phyloP scores from a whole-genome alignment of 2,888 invertebrate species.

The Andrena bicolor region DNA sequence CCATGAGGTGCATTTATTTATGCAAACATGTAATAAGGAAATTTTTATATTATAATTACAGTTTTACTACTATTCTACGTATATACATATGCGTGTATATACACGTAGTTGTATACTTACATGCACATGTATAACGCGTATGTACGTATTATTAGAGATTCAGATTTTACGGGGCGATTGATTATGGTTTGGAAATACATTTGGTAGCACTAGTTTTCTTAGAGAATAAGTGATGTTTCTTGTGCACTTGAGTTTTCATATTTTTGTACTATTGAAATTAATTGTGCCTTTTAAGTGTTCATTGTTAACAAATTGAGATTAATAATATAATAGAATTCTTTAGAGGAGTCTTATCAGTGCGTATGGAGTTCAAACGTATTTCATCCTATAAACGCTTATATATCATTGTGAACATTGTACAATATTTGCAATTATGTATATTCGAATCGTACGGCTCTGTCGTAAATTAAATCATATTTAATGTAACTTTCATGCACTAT shows the following conservation, averaged over 20 bases:
- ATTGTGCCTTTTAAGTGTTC: constrained; percentile 79
- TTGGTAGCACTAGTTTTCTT: constrained; percentile 53
- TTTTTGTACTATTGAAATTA: constrained; percentile 79
- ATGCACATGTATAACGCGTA: neutral
- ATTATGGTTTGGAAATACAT: constrained; percentile 53
- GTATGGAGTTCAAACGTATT: constrained; percentile 43
- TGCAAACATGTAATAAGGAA: constrained; percentile 46
- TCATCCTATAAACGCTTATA: constrained; percentile 34
- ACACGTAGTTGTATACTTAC: too few species aligned
- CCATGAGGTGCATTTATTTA: constrained; percentile 68
- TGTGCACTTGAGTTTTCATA: constrained; percentile 75
- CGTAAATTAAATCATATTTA: constrained; percentile 47
- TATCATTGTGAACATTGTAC: constrained; percentile 15
- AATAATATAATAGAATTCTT: constrained; percentile 59
- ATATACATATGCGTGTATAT: constrained; percentile 5
- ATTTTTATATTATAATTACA: constrained; percentile 45
- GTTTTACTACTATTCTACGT: constrained; percentile 28
- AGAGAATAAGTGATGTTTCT: constrained; percentile 59
- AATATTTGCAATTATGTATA: constrained; percentile 39
- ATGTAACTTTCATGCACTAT: constrained; percentile 48
- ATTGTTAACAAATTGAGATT: constrained; percentile 59
- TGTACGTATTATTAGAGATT: constrained; percentile 26
- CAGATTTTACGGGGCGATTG: constrained; percentile 47
- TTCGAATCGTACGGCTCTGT: constrained; percentile 28
- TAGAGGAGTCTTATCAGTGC: constrained; percentile 48